Evolutionary conservation across 2,888 invertebrate species (phyloP), one percentile per base, ranked within the genome.

Genomic region (Trypoxylon attenuatum): DNA sequence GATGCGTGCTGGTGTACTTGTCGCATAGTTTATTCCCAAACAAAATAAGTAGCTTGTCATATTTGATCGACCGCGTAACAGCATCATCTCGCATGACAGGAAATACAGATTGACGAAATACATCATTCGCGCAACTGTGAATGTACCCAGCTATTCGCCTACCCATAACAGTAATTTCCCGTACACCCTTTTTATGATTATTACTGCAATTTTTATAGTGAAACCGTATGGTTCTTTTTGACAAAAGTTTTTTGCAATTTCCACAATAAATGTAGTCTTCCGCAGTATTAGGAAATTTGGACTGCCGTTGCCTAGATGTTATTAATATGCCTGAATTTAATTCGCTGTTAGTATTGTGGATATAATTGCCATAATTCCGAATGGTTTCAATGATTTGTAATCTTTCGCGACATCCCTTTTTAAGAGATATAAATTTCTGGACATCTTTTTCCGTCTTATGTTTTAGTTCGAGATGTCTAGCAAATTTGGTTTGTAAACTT

Each of bases 21-120:
- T n/a, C n/a, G n/a, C n/a, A n/a, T n/a, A n/a, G n/a, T 46, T 69
- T 72, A 50, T 74, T 72, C 8, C 59, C 72, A 19, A 56, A 70
- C 13, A 59, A 16, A 13, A 74, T 72, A 8, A 74, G 8, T 19
- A 72, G 47, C 43, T 64, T 50, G 50, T 73, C 73, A 52, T 73
- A 71, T 13, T 69, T 59, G 1, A 72, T 73, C 1, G 46, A 49
- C 19, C 53, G 58, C 10, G 53, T 60, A 5, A 75, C 51, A 10
- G 52, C 49, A 39, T 73, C 70, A 51, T 69, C 67, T 33, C 63
- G 41, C 41, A 77, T 10, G 5, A 69, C 50, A 6, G 69, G 70
- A 42, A 73, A 73, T 3, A 73, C 51, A 22, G n/a, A 49, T 18
- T 54, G 19, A 19, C 63, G 53, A 5, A 69, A 29, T 10, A 39